Conservation (phyloP, 2,888 invertebrate species). For the Drepana falcataria region DNA sequence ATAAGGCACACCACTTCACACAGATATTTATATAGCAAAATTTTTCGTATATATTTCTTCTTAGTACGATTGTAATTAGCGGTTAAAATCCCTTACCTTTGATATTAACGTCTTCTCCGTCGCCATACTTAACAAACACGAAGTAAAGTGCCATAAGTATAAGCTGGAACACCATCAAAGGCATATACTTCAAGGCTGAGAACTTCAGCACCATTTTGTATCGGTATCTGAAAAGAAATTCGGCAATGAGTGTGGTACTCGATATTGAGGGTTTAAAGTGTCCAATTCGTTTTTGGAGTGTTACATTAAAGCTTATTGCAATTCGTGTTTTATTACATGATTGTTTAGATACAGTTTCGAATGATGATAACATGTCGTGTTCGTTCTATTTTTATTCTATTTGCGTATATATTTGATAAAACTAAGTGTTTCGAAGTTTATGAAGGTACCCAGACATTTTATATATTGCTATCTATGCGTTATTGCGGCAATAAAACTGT, state of each 20-base stretch:
- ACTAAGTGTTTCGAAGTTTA: not conserved
- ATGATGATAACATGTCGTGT: not conserved
- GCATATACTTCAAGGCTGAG: conserved; percentile 40
- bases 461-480: too few relatives aligned
- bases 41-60: too few relatives aligned
- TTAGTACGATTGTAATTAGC: too few relatives aligned
- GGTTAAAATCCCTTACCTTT: conserved; percentile 38
- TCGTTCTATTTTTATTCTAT: not conserved
- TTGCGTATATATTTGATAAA: not conserved
- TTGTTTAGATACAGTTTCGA: not conserved
- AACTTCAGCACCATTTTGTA: conserved; percentile 40
- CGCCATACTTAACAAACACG: conserved; percentile 50
- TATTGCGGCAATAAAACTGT: too few relatives aligned
- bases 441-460: too few relatives aligned
- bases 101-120: conserved; percentile 28
- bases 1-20: too few relatives aligned
- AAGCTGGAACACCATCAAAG: conserved; percentile 56
- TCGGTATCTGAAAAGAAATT: conserved; percentile 19
- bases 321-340: not conserved
- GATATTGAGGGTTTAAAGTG: not conserved
- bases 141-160: conserved; percentile 53
- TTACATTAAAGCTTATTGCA: not conserved
- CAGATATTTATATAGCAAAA: too few relatives aligned
- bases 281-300: not conserved
- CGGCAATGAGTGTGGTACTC: not conserved